Evolutionary conservation across 1,140 invertebrate species (phyloP).

Genomic region (Sarcophaga bullata): DNA sequence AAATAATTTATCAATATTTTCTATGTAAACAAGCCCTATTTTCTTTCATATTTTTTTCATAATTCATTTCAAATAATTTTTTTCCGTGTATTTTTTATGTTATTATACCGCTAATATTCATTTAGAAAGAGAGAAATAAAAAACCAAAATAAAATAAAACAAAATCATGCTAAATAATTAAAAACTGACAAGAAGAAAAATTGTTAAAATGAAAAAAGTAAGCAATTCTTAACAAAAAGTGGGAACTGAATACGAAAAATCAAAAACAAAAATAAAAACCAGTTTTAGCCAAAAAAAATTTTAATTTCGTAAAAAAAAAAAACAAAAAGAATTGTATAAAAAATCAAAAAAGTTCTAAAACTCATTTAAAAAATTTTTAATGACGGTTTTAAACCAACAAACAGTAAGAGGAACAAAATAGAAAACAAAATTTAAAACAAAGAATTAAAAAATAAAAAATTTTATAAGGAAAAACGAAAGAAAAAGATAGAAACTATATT

Average conservation of each 20-base stretch:
- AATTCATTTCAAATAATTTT: no score
- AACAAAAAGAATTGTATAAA: no score
- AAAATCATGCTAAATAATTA: conserved; percentile 12
- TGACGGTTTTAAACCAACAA: background rate
- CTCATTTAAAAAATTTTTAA: conserved; percentile 1
- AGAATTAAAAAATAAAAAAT: background rate
- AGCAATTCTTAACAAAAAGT: background rate
- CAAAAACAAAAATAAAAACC: background rate
- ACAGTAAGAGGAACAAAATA: background rate
- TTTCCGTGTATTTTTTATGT: background rate
- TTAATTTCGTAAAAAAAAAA: background rate
- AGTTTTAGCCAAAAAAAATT: conserved; percentile 23
- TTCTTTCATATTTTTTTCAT: no score
- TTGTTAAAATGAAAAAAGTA: background rate
- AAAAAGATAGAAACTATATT: background rate
- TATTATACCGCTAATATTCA: background rate
- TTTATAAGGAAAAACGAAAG: background rate
- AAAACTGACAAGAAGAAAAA: background rate
- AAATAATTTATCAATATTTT: no score
- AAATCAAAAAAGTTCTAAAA: conserved; percentile 3
- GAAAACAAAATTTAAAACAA: background rate
- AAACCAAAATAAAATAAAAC: background rate
- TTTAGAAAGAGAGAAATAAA: background rate
- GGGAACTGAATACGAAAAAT: conserved; percentile 1
- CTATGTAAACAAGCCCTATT: no score